Evolutionary conservation across 2,113 vertebrate species (phyloP), one percentile per base, ranked within the genome.

Genomic region (Oenanthe oenanthe): DNA sequence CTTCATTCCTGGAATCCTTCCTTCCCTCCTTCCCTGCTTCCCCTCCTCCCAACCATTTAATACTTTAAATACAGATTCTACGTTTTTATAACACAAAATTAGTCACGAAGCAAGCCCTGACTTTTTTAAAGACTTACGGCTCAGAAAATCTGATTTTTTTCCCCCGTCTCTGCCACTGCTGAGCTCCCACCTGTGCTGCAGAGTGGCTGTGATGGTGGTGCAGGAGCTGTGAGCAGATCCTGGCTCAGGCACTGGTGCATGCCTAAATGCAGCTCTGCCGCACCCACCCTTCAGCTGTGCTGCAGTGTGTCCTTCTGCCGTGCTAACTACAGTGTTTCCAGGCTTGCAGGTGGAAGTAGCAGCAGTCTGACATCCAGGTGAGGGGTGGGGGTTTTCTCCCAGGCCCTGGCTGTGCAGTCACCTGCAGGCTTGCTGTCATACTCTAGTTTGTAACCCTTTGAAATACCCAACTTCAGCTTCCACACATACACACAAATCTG

Each of bases 291-390:
- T 40, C 3, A 3, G 57, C n/a, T 26, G 0, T 12, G 9, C 57
- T 54, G 73, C 60, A 26, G 17, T 1, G 7, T 72, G 83, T 71
- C 83, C 73, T 74, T 73, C 36, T 48, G 51, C 72, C 86, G n/a
- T 74, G 72, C 56, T 68, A 60, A 1, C 77, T 58, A 7, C 22
- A 10, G 61, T 1, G 12, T 66, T 50, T 58, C 29, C 13, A 36
- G n/a, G 58, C 54, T 70, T 73, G 60, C 45, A 68, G 61, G 80
- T 72, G 40, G 45, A 63, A 28, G 31, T 17, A 22, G 26, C 34
- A 83, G 56, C 34, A 7, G 13, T 14, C 1, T 17, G 21, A 31
- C 34, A 34, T 48, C 32, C 25, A 15, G 16, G 45, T 0, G 1
- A 75, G 60, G 62, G 40, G 11, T n/a, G 11, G 32, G 75, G 6